A percentile compares a stretch with the other conserved stretches of the same genome.
Conservation (phyloP, 2,113 vertebrate genomes). For the Cyanoramphus novaezelandiae region DNA sequence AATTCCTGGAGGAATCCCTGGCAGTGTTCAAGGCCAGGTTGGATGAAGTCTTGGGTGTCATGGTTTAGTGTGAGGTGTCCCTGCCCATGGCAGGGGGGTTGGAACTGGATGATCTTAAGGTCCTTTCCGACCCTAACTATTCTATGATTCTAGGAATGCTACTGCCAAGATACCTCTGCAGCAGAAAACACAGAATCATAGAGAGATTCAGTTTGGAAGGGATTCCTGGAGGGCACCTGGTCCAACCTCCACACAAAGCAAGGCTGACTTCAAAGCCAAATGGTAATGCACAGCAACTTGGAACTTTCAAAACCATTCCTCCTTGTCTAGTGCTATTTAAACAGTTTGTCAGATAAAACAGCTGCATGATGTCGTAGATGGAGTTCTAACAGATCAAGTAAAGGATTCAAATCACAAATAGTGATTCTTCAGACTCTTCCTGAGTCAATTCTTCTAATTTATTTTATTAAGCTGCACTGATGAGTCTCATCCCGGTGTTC, state of each 20-base stretch:
- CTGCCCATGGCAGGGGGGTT: too few relatives aligned
- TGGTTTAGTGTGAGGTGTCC: too few relatives aligned
- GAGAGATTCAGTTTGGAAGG: not conserved
- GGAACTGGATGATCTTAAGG: too few relatives aligned
- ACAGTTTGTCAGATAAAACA: not conserved
- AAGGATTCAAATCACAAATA: not conserved
- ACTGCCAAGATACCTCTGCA: not conserved
- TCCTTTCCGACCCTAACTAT: too few relatives aligned
- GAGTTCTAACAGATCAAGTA: not conserved
- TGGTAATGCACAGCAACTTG: not conserved
- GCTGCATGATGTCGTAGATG: rapidly evolving
- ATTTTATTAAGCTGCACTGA: not conserved
- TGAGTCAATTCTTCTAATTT: not conserved
- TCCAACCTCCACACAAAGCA: not conserved
- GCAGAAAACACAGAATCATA: not conserved
- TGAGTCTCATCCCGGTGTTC: not conserved
- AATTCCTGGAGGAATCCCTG: too few relatives aligned
- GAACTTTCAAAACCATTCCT: not conserved
- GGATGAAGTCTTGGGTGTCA: too few relatives aligned
- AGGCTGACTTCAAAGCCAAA: not conserved
- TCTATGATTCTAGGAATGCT: not conserved
- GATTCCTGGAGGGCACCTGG: not conserved
- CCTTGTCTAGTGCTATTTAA: not conserved
- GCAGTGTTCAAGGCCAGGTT: too few relatives aligned
- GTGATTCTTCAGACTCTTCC: not conserved